Base-by-base conservation (phyloP, 2,888 invertebrate species). In the Cephonodes hylas region DNA sequence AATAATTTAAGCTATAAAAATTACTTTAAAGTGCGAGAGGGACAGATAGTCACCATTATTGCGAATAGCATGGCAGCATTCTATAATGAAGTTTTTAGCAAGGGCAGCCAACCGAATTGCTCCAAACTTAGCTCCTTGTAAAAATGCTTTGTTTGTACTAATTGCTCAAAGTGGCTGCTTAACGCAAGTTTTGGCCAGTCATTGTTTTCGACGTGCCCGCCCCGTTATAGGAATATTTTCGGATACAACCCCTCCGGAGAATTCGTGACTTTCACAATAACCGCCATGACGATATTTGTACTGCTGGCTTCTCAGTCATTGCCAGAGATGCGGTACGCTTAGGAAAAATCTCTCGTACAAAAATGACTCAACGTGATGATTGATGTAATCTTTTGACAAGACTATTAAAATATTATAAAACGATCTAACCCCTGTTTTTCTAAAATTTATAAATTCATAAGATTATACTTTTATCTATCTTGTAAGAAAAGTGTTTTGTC, bases 141-240 rank as follows among this genome's bases (percentile, higher is more conserved):
- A 91, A 89, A 90, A 88, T 90, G 89, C 89, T 91, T 91, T 90
- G 91, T 91, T 91, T 89, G 82, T 86, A 83, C 85, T 91, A 91
- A 91, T 91, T 89, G 91, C 85, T 86, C 74, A 78, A 86, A 92
- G 91, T 91, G 89, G 88, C 88, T 90, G 89, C 84, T 90, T 88
- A 86, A 85, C 74, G 72, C 71, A 84, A 77, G 83, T 89, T 89
- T 75, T 79, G 81, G 78, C 86, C 67, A 90, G 89, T 91, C 91
- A 92, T 89, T 91, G 91, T 91, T 91, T 90, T 88, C 87, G 85
- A 86, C 84, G 82, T 82, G 83, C 81, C 76, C 74, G 73, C 76
- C 74, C 73, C 76, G 82, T 89, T 85, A 87, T 85, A 85, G 83
- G 85, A 88, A 88, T 85, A 86, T 86, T 89, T 89, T 84, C 80